A percentile compares a stretch with the other conserved stretches of the same genome.
Evolutionary conservation across 2,797 vertebrate species (phyloP).

Genomic region (Chelon labrosus): DNA sequence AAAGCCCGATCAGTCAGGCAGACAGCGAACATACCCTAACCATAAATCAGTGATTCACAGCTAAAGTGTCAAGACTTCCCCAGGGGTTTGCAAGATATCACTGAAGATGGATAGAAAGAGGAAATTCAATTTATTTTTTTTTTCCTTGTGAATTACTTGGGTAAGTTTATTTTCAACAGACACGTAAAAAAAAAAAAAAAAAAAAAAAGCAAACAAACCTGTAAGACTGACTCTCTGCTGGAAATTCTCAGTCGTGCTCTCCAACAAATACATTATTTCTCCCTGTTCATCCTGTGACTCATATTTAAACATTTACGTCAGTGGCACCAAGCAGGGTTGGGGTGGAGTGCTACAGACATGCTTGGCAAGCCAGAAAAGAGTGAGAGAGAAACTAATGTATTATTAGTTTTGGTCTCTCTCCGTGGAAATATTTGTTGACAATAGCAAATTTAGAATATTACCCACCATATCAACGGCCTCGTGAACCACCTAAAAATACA

Average conservation of each 20-base stretch:
- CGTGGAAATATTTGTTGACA: constrained; percentile 22
- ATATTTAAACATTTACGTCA: constrained; percentile 12
- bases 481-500: not conserved
- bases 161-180: not conserved
- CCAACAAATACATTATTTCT: constrained; percentile 1
- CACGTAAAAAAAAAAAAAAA: no score
- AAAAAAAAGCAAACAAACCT: not conserved
- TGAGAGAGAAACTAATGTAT: constrained; percentile 6
- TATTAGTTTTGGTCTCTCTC: constrained; percentile 24
- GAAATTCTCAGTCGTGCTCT: not conserved
- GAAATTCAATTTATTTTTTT: not conserved
- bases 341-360: constrained; percentile 13
- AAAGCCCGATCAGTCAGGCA: not conserved
- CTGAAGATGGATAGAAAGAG: not conserved
- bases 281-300: not conserved
- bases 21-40: not conserved
- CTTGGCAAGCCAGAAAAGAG: not conserved
- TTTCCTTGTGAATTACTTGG: not conserved
- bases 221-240: not conserved
- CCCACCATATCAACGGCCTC: constrained; percentile 3
- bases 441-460: constrained; percentile 21
- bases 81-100: not conserved
- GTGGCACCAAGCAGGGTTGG: not conserved
- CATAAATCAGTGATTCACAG: not conserved
- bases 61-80: not conserved